A percentile compares a stretch with the other conserved stretches of the same genome.
Conservation (phyloP, 1,140 invertebrate species). For the Temnothorax curvispinosus region DNA sequence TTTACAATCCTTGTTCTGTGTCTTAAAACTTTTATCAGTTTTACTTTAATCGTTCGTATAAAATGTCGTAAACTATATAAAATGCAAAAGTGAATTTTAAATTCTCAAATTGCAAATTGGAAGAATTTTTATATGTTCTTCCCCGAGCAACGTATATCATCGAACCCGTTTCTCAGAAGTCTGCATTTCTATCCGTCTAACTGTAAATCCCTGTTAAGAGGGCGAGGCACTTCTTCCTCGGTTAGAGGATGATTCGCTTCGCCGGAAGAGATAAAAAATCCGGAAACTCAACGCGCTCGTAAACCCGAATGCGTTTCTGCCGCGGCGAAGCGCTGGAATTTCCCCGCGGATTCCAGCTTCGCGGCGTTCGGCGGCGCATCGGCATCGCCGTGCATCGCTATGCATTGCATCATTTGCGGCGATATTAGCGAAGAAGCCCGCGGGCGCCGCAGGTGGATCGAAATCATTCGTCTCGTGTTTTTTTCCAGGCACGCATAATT, state of each 20-base stretch:
- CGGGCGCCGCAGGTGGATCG: not conserved
- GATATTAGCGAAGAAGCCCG: constrained; percentile 17
- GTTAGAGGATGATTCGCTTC: constrained; percentile 51
- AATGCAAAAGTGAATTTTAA: not conserved
- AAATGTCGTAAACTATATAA: not conserved
- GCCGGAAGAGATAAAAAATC: constrained; percentile 68
- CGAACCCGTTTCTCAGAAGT: not conserved
- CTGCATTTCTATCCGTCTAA: constrained; percentile 38
- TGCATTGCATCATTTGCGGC: constrained; percentile 12
- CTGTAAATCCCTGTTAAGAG: constrained; percentile 60
- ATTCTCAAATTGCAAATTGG: not conserved
- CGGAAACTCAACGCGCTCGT: constrained; percentile 67
- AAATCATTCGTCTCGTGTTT: not conserved
- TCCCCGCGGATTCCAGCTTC: constrained; percentile 46
- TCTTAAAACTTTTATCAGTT: not conserved
- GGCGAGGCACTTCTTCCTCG: constrained; percentile 31
- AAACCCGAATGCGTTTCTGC: constrained; percentile 62
- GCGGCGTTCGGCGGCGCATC: not conserved
- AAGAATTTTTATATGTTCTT: not conserved
- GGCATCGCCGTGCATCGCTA: constrained; percentile 2
- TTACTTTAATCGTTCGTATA: not conserved
- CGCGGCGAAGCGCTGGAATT: constrained; percentile 58
- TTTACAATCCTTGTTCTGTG: not conserved
- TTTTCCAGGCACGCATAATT: not conserved
- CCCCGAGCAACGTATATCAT: not conserved